Base-by-base conservation (phyloP, 1,140 invertebrate species). In the Lepidotrigona ventralis region DNA sequence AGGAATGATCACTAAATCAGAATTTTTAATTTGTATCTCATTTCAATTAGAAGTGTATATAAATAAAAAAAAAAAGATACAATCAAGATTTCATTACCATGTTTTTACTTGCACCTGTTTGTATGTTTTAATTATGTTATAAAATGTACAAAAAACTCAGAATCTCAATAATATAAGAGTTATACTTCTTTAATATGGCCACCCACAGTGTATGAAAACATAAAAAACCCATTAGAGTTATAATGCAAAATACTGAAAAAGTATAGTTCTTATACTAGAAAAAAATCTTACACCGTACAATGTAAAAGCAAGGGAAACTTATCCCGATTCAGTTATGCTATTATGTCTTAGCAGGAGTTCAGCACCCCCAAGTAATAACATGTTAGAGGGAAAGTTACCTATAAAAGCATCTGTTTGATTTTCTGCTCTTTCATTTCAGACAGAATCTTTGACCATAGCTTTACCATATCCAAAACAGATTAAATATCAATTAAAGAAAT, bases 1-100 rank as follows among this genome's bases (percentile, higher is more conserved):
- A 93, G 95, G 87, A 95, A 95, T 81, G 96, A 96, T 81, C 97
- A 97, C 92, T 96, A 92, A 92, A 39, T 56, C 39, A 46, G 39
- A 46, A 46, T 33, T 29, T 12, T 70, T 39, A 1, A 71, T 66
- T 51, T 29, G n/a, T 74, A 60, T 54, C 39, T 46, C 63, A 29
- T 54, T 60, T n/a, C 63, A 64, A 83, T 53, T 64, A 21, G 54
- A 72, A 63, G 21, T 60, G 0, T 9, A 78, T 70, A 60, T 29
- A 72, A 70, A 56, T 79, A 64, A 83, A 80, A 73, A 83, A 80
- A 73, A 46, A 26, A 11, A 14, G 54, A 72, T 78, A 66, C 68
- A 60, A 60, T 56, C 14, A 58, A 76, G 81, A 78, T 71, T 87
- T 81, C 11, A 77, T 29, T 76, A 60, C 4, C 26, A 19, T 76